phyloP scores from a whole-genome alignment of 2,888 invertebrate species.

The Drosophila robusta region DNA sequence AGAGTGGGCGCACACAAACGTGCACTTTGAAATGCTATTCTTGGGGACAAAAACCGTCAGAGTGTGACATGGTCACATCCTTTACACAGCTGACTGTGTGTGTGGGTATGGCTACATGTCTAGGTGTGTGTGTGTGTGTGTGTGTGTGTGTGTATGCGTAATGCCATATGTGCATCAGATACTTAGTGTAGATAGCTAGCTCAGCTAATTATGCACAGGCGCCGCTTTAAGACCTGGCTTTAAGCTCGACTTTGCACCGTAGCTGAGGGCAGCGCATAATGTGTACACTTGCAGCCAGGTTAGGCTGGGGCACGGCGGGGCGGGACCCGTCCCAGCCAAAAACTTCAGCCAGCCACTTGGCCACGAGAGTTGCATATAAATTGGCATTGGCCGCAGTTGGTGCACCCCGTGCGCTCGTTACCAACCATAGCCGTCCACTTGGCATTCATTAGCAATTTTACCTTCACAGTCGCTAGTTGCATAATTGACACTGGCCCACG shows the following conservation, averaged over 20 bases:
- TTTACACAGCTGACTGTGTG: slow-evolving; percentile 57
- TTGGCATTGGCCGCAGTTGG: slow-evolving; percentile 64
- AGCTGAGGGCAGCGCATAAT: slow-evolving; percentile 55
- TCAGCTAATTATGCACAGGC: slow-evolving; percentile 74
- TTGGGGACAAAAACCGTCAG: slow-evolving; percentile 71
- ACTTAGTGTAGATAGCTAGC: slow-evolving; percentile 57
- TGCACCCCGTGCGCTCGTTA: slow-evolving; percentile 23
- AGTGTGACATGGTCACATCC: slow-evolving; percentile 78
- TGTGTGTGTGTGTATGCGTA: slow-evolving; percentile 27
- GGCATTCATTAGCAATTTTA: slow-evolving; percentile 78
- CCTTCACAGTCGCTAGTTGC: slow-evolving; percentile 72
- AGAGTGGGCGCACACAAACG: slow-evolving; percentile 42
- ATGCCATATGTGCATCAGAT: slow-evolving; percentile 46
- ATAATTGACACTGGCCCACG: slow-evolving; percentile 68
- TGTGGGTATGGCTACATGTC: slow-evolving; percentile 12
- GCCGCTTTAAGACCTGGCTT: slow-evolving; percentile 64
- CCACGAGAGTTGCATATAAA: slow-evolving; percentile 70
- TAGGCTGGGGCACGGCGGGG: background rate
- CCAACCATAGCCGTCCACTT: slow-evolving; percentile 53
- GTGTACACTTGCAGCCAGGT: slow-evolving; percentile 67
- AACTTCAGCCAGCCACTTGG: slow-evolving; percentile 63
- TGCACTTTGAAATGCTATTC: slow-evolving; percentile 50
- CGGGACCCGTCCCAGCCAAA: slow-evolving; percentile 23
- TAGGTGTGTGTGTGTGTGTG: slow-evolving; percentile 10
- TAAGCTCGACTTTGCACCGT: slow-evolving; percentile 45